Evolutionary conservation across 1,140 invertebrate genomes (phyloP).

Genomic region (Meloidogyne exigua): DNA sequence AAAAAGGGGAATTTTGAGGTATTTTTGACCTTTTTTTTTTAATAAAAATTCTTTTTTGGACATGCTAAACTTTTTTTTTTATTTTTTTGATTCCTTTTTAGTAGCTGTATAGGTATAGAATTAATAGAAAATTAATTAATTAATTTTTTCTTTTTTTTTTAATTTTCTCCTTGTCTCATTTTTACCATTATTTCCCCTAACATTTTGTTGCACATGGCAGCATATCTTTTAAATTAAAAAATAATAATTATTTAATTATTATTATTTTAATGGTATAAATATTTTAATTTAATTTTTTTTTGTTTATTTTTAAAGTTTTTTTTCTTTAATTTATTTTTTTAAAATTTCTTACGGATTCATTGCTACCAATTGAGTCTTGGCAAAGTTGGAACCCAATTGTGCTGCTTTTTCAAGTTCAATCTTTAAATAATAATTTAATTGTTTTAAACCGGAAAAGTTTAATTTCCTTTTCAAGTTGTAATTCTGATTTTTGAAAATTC

Average conservation of each 20-base stretch:
- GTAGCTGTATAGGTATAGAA: no score
- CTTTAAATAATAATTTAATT: conserved; percentile 41
- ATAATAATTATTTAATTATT: no score
- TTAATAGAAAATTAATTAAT: no score
- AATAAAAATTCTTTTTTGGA: no score
- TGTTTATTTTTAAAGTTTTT: not conserved
- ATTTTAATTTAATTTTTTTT: no score
- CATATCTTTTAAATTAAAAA: conserved; percentile 74
- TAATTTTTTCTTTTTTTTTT: no score
- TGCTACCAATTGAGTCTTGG: conserved; percentile 71
- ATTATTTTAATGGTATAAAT: not conserved
- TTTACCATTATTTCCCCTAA: conserved; percentile 72
- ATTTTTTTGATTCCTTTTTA: no score
- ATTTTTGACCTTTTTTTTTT: no score
- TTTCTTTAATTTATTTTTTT: not conserved
- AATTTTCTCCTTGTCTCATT: conserved; percentile 52
- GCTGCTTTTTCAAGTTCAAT: conserved; percentile 75
- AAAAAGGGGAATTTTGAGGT: no score
- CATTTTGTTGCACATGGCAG: conserved; percentile 88
- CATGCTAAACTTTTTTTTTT: no score
- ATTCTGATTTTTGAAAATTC: no score
- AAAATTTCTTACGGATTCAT: conserved; percentile 63
- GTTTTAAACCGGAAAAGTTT: not conserved
- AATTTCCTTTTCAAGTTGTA: no score
- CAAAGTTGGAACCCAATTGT: conserved; percentile 76